Conservation (phyloP, 1,140 invertebrate genomes). For the Temnothorax curvispinosus region DNA sequence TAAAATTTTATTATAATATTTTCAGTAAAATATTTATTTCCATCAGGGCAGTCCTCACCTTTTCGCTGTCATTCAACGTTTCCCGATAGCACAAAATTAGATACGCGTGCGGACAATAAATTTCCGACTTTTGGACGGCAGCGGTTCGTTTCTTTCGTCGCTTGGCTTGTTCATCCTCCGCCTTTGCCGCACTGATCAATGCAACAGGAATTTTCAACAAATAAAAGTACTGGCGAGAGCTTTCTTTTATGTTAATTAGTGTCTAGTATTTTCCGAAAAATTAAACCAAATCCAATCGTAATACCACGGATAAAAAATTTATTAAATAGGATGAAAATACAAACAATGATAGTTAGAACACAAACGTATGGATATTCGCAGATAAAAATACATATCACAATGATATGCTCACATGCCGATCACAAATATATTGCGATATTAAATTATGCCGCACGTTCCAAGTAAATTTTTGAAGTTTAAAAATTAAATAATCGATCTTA, state of each 20-base stretch:
- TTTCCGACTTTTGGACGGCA: slow-evolving; percentile 45
- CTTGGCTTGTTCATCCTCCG: slow-evolving; percentile 72
- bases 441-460: not conserved
- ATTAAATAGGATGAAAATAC: not conserved
- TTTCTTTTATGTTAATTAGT: not conserved
- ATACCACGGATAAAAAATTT: not conserved
- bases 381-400: not conserved
- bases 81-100: slow-evolving; percentile 78
- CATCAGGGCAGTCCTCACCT: slow-evolving; percentile 67
- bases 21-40: too few species aligned
- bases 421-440: not conserved
- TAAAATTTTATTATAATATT: too few species aligned
- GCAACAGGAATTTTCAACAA: not conserved
- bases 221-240: not conserved
- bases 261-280: not conserved
- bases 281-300: not conserved
- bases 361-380: not conserved
- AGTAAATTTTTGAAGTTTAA: not conserved
- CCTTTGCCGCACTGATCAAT: slow-evolving; percentile 61
- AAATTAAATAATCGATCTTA: not conserved
- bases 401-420: too few species aligned
- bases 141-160: slow-evolving; percentile 29
- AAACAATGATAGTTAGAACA: not conserved
- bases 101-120: slow-evolving; percentile 77
- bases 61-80: slow-evolving; percentile 75